Conservation (phyloP, 2,113 vertebrate genomes). For the Laticauda laticaudata region DNA sequence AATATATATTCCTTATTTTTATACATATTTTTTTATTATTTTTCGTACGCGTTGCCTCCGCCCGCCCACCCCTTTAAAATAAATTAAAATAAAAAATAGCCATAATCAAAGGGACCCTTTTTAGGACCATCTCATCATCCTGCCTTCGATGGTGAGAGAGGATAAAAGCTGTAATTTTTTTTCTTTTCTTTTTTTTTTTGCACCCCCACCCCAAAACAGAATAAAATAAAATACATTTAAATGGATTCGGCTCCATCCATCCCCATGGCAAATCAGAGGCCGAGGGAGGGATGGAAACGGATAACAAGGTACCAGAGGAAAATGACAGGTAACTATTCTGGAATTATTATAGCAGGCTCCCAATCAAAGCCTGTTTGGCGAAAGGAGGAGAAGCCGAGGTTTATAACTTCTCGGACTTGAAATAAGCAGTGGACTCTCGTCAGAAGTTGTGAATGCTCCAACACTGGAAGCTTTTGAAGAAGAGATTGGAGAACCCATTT, state of each 20-base stretch:
- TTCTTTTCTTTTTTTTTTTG: neutral
- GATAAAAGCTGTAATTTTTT: neutral
- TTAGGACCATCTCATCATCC: neutral
- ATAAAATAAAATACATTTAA: neutral
- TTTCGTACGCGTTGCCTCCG: neutral
- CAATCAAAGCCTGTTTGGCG: conserved; percentile 42
- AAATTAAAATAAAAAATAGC: neutral
- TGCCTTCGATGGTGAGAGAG: neutral
- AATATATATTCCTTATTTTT: neutral
- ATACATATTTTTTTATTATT: neutral
- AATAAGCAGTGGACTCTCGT: too few relatives aligned
- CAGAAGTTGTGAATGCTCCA: too few relatives aligned
- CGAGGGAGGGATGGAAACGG: neutral
- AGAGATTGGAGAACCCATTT: too few relatives aligned
- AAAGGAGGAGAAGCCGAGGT: too few relatives aligned
- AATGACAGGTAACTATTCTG: conserved; percentile 21
- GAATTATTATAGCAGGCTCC: conserved; percentile 35
- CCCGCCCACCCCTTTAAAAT: too few relatives aligned
- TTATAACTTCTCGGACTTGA: conserved; percentile 35
- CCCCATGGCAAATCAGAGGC: fast-evolving
- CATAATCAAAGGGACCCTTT: neutral
- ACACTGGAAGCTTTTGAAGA: too few relatives aligned
- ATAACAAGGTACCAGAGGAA: conserved; percentile 41
- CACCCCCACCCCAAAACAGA: too few relatives aligned
- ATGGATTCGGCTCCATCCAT: neutral